Conservation (phyloP, 2,888 invertebrate genomes). For the Torymus tubicola region DNA sequence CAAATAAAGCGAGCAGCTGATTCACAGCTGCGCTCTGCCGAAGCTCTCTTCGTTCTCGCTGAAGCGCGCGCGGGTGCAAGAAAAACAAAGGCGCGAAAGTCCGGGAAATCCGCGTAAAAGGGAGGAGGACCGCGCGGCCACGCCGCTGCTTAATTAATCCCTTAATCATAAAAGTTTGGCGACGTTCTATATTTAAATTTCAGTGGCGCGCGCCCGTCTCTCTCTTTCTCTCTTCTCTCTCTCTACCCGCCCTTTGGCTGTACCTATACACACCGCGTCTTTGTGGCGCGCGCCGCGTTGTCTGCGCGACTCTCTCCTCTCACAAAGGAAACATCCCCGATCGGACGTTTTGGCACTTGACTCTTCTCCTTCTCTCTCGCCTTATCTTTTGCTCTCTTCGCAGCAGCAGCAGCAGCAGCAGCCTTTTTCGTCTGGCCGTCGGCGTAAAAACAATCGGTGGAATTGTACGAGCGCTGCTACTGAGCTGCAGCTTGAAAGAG, state of each 20-base stretch:
- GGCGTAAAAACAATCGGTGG: constrained; percentile 34
- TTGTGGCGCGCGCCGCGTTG: constrained; percentile 50
- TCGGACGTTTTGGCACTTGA: constrained; percentile 52
- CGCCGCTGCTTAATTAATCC: constrained; percentile 68
- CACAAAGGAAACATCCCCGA: constrained; percentile 51
- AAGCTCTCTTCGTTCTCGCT: no score
- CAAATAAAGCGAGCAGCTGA: background rate
- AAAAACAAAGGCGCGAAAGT: constrained; percentile 8
- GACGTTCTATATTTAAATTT: constrained; percentile 67
- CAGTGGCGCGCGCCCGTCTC: constrained; percentile 53
- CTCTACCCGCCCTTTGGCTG: constrained; percentile 59
- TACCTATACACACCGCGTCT: constrained; percentile 11
- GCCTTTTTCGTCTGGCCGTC: constrained; percentile 29
- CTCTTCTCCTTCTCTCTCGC: background rate
- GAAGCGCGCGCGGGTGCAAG: background rate
- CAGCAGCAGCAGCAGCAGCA: no score
- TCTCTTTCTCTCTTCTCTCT: constrained; percentile 23
- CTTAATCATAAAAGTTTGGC: constrained; percentile 71
- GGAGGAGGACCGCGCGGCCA: no score
- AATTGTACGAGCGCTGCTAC: constrained; percentile 35
- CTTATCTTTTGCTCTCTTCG: constrained; percentile 10
- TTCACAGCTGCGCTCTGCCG: background rate
- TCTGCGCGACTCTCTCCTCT: constrained; percentile 51
- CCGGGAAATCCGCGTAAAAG: background rate
- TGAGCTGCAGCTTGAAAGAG: background rate